phyloP scores from a whole-genome alignment of 2,797 vertebrate genomes.

The Acomys russatus region DNA sequence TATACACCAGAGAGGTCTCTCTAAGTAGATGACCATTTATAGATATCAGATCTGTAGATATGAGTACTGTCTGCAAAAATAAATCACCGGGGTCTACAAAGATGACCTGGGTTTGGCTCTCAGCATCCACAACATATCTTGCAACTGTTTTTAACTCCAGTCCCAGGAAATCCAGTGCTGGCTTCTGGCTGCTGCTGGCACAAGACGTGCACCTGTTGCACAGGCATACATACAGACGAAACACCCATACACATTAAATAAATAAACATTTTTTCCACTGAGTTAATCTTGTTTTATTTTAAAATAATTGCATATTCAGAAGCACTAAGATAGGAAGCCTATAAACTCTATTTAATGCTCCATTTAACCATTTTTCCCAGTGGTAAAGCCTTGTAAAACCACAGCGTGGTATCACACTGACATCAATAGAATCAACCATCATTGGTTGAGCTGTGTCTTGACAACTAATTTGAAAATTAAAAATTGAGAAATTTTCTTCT shows the following conservation, averaged over 20 bases:
- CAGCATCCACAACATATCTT: background rate
- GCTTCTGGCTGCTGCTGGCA: background rate
- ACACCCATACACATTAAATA: background rate
- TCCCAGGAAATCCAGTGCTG: background rate
- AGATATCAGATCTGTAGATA: background rate
- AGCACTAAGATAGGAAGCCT: too few relatives aligned
- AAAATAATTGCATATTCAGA: too few relatives aligned
- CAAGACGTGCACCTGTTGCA: background rate
- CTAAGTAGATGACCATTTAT: background rate
- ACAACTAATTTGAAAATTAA: constrained; percentile 41
- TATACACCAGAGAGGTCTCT: background rate
- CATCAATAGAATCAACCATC: too few relatives aligned
- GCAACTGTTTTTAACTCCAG: background rate
- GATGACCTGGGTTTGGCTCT: background rate
- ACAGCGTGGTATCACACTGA: too few relatives aligned
- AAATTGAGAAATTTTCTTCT: background rate
- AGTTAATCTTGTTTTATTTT: too few relatives aligned
- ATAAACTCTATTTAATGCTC: too few relatives aligned
- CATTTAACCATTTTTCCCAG: too few relatives aligned
- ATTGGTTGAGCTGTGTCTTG: background rate
- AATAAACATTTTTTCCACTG: background rate
- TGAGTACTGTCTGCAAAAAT: background rate
- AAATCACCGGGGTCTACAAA: background rate
- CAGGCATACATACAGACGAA: background rate
- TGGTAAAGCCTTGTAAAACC: too few relatives aligned